Conservation (phyloP, 2,797 vertebrate species). For the Bovichtus diacanthus region DNA sequence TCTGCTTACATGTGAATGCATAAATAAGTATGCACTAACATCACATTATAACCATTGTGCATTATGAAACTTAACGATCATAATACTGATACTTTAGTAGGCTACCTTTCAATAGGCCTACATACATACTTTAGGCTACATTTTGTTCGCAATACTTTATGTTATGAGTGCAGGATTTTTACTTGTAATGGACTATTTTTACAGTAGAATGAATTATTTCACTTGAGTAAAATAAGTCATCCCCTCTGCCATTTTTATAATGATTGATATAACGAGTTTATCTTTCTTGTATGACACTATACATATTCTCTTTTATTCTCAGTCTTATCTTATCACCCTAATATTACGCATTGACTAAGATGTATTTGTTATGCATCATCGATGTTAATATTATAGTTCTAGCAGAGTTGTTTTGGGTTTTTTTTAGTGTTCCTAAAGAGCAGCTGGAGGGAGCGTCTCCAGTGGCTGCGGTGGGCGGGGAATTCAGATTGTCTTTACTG, state of each 20-base stretch:
- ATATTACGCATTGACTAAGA: background rate
- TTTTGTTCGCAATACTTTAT: background rate
- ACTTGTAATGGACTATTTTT: background rate
- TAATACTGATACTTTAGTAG: background rate
- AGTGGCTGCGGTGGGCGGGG: slow-evolving; percentile 20
- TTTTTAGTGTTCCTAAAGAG: slow-evolving; percentile 3
- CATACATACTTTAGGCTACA: background rate
- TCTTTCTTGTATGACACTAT: background rate
- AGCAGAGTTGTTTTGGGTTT: slow-evolving; percentile 32
- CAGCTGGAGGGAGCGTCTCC: slow-evolving; percentile 21
- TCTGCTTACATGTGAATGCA: background rate
- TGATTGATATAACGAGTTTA: background rate
- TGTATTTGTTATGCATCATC: background rate
- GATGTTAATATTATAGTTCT: background rate
- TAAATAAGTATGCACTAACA: background rate
- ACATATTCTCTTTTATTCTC: background rate
- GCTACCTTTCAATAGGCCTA: background rate
- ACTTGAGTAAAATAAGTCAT: background rate
- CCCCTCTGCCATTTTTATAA: background rate
- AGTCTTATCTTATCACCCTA: background rate
- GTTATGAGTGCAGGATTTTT: background rate
- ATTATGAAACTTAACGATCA: background rate
- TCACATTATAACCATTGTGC: background rate
- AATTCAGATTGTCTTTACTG: fast-evolving
- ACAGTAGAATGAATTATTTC: background rate